Percentiles rank a stretch among this genome's conserved stretches.
Evolutionary conservation across 2,888 invertebrate species (phyloP).

Genomic region (Charanyca ferruginea): DNA sequence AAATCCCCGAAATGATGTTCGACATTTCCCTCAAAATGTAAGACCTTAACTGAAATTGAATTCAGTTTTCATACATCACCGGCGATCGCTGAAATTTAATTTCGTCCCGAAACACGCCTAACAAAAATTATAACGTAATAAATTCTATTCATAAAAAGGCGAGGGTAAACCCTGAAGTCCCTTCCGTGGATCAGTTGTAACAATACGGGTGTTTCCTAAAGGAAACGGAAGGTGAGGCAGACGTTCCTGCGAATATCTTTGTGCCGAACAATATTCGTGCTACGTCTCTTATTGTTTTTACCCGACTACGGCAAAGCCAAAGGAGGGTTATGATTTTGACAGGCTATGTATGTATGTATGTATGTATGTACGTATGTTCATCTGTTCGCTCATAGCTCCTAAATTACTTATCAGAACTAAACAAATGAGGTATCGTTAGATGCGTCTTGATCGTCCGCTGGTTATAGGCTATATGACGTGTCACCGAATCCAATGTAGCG

Average conservation of each 20-base stretch:
- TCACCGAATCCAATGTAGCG: too few species aligned
- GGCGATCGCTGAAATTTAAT: constrained; percentile 50
- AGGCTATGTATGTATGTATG: too few species aligned
- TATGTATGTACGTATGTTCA: too few species aligned
- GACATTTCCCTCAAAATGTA: constrained; percentile 43
- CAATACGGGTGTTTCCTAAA: constrained; percentile 71
- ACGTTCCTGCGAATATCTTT: constrained; percentile 71
- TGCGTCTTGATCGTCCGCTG: too few species aligned
- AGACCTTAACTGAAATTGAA: constrained; percentile 45
- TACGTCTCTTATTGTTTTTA: constrained; percentile 57
- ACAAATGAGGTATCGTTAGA: too few species aligned
- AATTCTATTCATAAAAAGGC: constrained; percentile 65
- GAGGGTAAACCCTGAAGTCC: constrained; percentile 59
- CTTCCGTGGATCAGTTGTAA: constrained; percentile 67
- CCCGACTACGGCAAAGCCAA: too few species aligned
- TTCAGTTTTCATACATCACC: constrained; percentile 59
- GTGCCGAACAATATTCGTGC: constrained; percentile 56
- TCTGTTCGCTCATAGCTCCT: too few species aligned
- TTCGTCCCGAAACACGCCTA: constrained; percentile 51
- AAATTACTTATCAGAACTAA: too few species aligned
- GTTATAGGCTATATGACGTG: too few species aligned
- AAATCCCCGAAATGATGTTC: constrained; percentile 54
- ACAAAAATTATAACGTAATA: constrained; percentile 67
- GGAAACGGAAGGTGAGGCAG: constrained; percentile 72
- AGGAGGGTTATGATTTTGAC: too few species aligned